phyloP scores from a whole-genome alignment of 2,888 invertebrate genomes.

The Aporophyla lueneburgensis region DNA sequence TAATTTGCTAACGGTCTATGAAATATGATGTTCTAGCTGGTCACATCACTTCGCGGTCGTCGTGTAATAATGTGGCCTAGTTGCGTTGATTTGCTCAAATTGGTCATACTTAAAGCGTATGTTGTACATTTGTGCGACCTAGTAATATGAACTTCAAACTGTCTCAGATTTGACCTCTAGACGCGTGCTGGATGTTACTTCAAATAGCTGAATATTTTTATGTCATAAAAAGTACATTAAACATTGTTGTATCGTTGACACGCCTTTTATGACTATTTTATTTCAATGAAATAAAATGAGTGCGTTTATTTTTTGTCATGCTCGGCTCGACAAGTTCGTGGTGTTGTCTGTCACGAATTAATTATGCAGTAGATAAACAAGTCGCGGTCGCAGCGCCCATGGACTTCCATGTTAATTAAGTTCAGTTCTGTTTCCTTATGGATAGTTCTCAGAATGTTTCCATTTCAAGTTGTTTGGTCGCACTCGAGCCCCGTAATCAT shows the following conservation, averaged over 20 bases:
- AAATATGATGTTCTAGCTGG: conserved; percentile 67
- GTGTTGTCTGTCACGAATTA: conserved; percentile 70
- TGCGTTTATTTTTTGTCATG: conserved; percentile 55
- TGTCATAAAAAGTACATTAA: conserved; percentile 37
- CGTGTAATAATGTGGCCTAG: conserved; percentile 80
- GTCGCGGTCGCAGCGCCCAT: conserved; percentile 68
- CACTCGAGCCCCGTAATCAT: conserved; percentile 17
- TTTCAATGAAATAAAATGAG: conserved; percentile 33
- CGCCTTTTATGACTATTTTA: conserved; percentile 14
- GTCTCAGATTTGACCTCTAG: conserved; percentile 65
- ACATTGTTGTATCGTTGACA: conserved; percentile 33
- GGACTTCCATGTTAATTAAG: conserved; percentile 79
- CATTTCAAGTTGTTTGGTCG: conserved; percentile 25
- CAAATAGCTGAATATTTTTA: conserved; percentile 43
- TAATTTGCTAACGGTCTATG: conserved; percentile 73
- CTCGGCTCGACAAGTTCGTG: conserved; percentile 55
- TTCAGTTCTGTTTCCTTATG: conserved; percentile 65
- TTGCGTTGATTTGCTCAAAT: conserved; percentile 87
- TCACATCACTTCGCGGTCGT: conserved; percentile 63
- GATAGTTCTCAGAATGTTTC: conserved; percentile 43
- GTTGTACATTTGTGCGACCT: conserved; percentile 79
- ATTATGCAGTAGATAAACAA: conserved; percentile 81
- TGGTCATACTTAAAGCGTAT: conserved; percentile 78
- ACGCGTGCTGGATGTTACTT: conserved; percentile 41
- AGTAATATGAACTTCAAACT: conserved; percentile 73